Percentiles rank a stretch among this genome's conserved stretches.
Evolutionary conservation across 2,797 vertebrate genomes (phyloP).

Genomic region (Orientallactaga sibirica): DNA sequence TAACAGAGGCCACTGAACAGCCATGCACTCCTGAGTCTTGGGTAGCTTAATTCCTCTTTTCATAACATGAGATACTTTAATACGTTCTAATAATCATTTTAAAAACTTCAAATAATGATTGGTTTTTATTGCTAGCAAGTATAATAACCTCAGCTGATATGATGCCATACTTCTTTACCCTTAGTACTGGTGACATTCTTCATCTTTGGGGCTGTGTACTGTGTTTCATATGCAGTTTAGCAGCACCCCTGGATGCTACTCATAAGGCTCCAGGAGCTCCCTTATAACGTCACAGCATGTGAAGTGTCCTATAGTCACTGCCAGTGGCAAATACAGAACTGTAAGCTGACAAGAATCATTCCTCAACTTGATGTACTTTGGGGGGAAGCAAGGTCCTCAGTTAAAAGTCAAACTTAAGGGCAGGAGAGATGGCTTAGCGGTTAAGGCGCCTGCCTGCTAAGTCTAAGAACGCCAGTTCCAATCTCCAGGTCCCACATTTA

Average conservation of each 20-base stretch:
- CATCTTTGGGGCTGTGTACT: neutral
- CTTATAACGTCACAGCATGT: neutral
- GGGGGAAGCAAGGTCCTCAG: neutral
- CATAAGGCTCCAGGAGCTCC: neutral
- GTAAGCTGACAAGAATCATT: neutral
- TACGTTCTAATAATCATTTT: neutral
- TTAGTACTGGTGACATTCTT: neutral
- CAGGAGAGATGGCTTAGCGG: too few relatives aligned
- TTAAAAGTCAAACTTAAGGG: neutral
- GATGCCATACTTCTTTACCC: neutral
- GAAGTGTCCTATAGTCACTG: neutral
- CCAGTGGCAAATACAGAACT: neutral
- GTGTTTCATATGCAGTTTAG: accelerated
- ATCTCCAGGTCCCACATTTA: too few relatives aligned
- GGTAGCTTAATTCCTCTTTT: neutral
- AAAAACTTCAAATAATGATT: neutral
- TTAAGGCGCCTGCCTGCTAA: too few relatives aligned
- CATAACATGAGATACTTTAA: neutral
- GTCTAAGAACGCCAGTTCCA: too few relatives aligned
- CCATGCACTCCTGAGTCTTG: neutral
- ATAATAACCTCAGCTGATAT: neutral
- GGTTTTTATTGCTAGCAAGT: neutral
- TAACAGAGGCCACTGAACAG: neutral
- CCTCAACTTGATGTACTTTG: neutral
- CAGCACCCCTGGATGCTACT: neutral